phyloP scores from a whole-genome alignment of 2,888 invertebrate species.

The Drosophila nigricruria region DNA sequence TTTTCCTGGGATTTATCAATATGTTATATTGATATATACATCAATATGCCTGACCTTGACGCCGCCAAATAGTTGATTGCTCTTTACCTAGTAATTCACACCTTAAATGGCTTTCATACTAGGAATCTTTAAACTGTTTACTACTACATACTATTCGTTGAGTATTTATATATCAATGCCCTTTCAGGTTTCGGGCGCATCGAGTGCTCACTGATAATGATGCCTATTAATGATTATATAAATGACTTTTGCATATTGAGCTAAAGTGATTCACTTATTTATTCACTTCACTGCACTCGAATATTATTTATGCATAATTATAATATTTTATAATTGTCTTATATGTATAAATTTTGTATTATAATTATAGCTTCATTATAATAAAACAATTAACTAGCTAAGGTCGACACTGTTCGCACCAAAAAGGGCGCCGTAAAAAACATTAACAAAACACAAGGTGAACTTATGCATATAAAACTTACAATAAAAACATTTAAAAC shows the following conservation, averaged over 20 bases:
- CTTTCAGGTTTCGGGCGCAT: not conserved
- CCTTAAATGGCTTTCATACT: constrained; percentile 4
- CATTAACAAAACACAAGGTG: constrained; percentile 25
- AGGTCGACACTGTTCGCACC: constrained; percentile 27
- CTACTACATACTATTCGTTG: not conserved
- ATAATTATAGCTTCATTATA: constrained; percentile 1
- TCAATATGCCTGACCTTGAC: not conserved
- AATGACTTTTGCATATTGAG: constrained; percentile 5
- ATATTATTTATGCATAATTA: constrained; percentile 15
- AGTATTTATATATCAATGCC: not conserved
- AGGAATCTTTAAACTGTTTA: not conserved
- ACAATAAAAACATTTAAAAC: constrained; percentile 9
- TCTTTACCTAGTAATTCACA: not conserved
- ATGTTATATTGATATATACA: not conserved
- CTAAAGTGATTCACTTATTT: constrained; percentile 1
- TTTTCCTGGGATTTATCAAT: not conserved
- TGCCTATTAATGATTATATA: not conserved
- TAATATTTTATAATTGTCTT: not conserved
- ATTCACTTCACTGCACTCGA: constrained; percentile 14
- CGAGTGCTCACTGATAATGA: not conserved
- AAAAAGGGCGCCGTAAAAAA: constrained; percentile 30
- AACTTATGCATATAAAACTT: constrained; percentile 8
- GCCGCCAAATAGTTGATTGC: not conserved
- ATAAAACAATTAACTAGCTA: constrained; percentile 33
- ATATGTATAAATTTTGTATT: too few species aligned